Evolutionary conservation across 2,113 vertebrate species (phyloP).

Genomic region (Burhinus bistriatus): DNA sequence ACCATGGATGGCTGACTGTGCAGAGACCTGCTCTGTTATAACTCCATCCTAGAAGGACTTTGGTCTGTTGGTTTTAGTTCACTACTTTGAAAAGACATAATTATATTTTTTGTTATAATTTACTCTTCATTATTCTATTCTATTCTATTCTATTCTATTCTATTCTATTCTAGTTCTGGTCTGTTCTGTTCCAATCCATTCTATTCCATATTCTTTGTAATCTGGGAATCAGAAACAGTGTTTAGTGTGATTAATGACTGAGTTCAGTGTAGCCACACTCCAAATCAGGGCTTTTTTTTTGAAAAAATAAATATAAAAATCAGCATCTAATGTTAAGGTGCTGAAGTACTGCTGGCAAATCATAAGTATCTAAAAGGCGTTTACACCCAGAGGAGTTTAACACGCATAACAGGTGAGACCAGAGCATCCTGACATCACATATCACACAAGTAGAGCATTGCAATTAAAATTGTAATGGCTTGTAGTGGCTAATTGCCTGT

Average conservation of each 20-base stretch:
- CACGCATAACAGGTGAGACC: background rate
- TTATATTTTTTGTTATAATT: background rate
- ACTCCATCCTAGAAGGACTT: background rate
- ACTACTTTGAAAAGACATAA: background rate
- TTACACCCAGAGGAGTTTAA: background rate
- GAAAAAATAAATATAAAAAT: background rate
- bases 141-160: background rate
- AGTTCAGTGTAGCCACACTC: background rate
- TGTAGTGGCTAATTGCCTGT: background rate
- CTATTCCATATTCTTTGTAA: background rate
- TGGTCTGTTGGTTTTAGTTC: background rate
- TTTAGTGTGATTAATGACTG: background rate
- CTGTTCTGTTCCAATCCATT: background rate
- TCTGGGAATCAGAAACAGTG: background rate
- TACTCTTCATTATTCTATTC: background rate
- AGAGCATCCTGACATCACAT: background rate
- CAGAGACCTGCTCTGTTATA: background rate
- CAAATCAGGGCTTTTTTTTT: fast-evolving
- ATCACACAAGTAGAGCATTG: background rate
- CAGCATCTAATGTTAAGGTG: background rate
- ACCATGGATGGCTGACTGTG: background rate
- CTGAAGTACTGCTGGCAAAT: background rate
- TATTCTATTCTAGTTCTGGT: background rate
- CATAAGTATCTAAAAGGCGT: background rate
- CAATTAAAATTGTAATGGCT: background rate